phyloP scores from a whole-genome alignment of 2,113 vertebrate species.

The Clarias batrachus region DNA sequence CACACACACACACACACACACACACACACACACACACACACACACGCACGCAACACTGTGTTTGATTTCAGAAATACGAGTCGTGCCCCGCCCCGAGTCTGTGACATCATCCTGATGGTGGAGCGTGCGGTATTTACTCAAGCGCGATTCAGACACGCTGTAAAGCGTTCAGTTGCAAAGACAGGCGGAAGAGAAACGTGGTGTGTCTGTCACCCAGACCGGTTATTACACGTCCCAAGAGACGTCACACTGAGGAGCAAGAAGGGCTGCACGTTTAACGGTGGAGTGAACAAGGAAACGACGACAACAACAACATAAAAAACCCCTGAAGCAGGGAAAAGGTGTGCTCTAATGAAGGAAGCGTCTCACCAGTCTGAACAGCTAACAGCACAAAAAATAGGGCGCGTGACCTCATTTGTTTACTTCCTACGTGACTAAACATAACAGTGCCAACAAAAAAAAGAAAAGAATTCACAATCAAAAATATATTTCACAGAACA shows the following conservation, averaged over 20 bases:
- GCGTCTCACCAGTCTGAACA: neutral
- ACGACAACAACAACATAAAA: neutral
- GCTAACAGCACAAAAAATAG: neutral
- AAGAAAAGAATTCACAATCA: too few relatives aligned
- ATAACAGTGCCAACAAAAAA: neutral
- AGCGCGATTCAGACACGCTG: constrained; percentile 11
- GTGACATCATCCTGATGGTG: neutral
- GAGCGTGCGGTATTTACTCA: constrained; percentile 13
- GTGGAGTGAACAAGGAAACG: neutral
- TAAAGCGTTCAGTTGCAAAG: neutral
- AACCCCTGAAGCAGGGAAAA: neutral
- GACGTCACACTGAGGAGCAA: neutral
- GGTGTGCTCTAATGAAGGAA: neutral
- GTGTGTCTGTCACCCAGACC: neutral
- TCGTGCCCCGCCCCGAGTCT: neutral
- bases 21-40: too few relatives aligned
- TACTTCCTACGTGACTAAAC: neutral
- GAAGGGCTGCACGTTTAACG: neutral
- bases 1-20: too few relatives aligned
- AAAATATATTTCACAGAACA: neutral
- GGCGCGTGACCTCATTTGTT: neutral
- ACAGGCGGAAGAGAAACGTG: neutral
- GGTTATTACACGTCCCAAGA: neutral
- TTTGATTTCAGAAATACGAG: neutral
- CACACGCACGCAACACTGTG: neutral